These are phyloP conservation scores for Loriculus beryllinus DNA, from an alignment of 2,797 vertebrate genomes.

Conservation along the genomic window DNA sequence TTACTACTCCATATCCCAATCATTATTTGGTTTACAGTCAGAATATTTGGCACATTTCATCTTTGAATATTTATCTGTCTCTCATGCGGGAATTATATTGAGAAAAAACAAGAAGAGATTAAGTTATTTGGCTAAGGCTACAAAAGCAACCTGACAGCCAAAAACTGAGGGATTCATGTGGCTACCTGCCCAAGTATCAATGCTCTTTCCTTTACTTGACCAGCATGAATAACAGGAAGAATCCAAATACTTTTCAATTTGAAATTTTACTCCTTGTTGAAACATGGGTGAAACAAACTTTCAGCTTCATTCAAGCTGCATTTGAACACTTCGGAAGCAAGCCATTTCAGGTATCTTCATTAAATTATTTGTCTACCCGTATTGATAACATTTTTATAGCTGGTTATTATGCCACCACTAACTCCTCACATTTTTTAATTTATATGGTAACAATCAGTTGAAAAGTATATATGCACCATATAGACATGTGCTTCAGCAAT, in stretches of 20 bases:
- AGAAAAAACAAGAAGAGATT: not conserved
- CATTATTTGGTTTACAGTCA: not conserved
- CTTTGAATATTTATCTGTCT: not conserved
- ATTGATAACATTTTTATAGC: not conserved
- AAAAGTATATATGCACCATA: not conserved
- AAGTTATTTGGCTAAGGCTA: not conserved
- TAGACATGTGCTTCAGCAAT: not conserved
- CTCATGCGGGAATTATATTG: not conserved
- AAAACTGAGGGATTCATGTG: not conserved
- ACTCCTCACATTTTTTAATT: not conserved
- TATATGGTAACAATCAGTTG: not conserved
- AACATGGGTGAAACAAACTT: not conserved
- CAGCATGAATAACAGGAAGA: not conserved
- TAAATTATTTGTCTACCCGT: not conserved
- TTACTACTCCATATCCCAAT: not conserved
- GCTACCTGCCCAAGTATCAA: not conserved
- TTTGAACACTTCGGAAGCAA: not conserved
- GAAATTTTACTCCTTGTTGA: not conserved
- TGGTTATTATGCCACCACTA: not conserved
- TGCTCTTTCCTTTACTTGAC: not conserved
- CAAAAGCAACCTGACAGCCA: not conserved
- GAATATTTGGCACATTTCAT: not conserved
- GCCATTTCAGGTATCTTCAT: not conserved
- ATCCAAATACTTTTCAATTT: not conserved
- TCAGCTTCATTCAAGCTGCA: not conserved